A percentile compares a stretch with the other conserved stretches of the same genome.
Conservation (phyloP, 2,888 invertebrate species). For the Drosophila lacicola region DNA sequence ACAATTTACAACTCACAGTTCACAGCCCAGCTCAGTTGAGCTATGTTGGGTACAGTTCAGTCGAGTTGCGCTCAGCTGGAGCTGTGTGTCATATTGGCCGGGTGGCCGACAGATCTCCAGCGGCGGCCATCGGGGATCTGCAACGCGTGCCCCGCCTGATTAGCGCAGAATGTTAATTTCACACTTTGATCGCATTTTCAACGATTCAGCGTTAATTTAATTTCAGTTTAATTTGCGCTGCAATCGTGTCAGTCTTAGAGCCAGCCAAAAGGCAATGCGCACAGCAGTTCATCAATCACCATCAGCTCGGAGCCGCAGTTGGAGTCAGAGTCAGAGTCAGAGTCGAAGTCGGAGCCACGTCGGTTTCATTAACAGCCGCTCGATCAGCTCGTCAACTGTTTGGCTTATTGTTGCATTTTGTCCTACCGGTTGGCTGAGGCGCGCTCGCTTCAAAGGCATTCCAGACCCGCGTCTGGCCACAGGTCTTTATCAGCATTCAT, state of each 20-base stretch:
- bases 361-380: conserved; percentile 70
- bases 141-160: conserved; percentile 74
- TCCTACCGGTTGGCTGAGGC: conserved; percentile 54
- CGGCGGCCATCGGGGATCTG: conserved; percentile 18
- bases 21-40: conserved; percentile 22
- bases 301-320: conserved; percentile 20
- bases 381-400: conserved; percentile 70
- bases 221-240: conserved; percentile 76
- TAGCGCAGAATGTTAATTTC: conserved; percentile 82
- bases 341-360: conserved; percentile 23
- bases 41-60: conserved; percentile 10
- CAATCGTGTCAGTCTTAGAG: conserved; percentile 35
- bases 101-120: conserved; percentile 30
- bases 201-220: conserved; percentile 76
- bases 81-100: conserved; percentile 21
- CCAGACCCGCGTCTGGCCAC: conserved; percentile 31
- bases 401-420: conserved; percentile 77
- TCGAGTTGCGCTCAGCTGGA: conserved; percentile 42
- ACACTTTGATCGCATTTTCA: conserved; percentile 80
- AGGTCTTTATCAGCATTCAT: conserved; percentile 78
- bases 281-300: conserved; percentile 70
- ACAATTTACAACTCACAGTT: conserved; percentile 16
- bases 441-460: conserved; percentile 78
- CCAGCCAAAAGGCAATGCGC: conserved; percentile 15
- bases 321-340: not conserved